Evolutionary conservation across 92 coral and sea anemone species (phyloP).

Genomic region (Epizoanthus illoricatus): DNA sequence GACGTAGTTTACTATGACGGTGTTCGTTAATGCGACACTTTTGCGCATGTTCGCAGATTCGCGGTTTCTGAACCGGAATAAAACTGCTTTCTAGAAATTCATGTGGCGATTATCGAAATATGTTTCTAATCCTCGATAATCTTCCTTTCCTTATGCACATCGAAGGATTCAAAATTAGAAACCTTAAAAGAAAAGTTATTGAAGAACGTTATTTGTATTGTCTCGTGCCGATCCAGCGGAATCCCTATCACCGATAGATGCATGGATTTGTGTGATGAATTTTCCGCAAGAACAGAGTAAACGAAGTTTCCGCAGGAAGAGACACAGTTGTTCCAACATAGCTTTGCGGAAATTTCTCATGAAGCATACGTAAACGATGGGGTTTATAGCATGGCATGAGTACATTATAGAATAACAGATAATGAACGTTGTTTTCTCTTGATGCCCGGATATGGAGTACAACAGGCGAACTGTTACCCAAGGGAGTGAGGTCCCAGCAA

Average conservation of each 20-base stretch:
- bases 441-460: conserved; percentile 51
- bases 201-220: too few species aligned
- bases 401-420: conserved; percentile 41
- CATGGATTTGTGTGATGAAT: neutral
- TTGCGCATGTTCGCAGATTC: too few species aligned
- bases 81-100: too few species aligned
- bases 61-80: too few species aligned
- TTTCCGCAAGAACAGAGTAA: neutral
- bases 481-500: conserved; percentile 50
- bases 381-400: conserved; percentile 50
- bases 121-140: too few species aligned
- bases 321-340: conserved; percentile 10
- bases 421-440: conserved; percentile 38
- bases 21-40: too few species aligned
- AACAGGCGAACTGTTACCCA: conserved; percentile 49
- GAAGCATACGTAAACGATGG: conserved; percentile 47
- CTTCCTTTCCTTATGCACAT: too few species aligned
- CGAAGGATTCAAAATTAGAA: too few species aligned
- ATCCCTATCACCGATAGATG: neutral
- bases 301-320: neutral
- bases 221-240: neutral
- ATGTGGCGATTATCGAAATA: too few species aligned
- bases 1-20: too few species aligned
- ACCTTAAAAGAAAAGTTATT: too few species aligned
- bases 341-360: conserved; percentile 49